phyloP scores from a whole-genome alignment of 2,113 vertebrate species.

The Aptenodytes forsteri region DNA sequence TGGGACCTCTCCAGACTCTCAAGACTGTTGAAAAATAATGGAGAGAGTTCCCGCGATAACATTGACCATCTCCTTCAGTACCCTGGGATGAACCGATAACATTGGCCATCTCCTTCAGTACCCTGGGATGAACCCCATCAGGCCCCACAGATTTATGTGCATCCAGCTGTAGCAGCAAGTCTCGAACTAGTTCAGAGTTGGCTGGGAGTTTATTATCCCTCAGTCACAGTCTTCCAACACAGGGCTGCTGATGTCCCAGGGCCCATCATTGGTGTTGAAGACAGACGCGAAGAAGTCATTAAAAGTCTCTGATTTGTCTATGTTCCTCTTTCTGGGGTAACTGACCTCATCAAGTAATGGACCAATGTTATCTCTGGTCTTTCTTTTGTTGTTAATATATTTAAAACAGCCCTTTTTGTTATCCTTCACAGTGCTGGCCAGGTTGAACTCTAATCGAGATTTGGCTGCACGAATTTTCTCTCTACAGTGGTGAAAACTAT shows the following conservation, averaged over 20 bases:
- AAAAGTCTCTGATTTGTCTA: not conserved
- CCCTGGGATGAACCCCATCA: no score
- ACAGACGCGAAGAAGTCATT: not conserved
- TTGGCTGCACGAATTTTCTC: not conserved
- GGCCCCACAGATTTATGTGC: fast-evolving
- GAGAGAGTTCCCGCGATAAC: not conserved
- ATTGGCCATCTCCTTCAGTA: not conserved
- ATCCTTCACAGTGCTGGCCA: not conserved
- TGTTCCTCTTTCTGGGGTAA: not conserved
- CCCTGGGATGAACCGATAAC: no score
- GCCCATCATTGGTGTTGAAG: not conserved
- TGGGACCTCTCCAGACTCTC: not conserved
- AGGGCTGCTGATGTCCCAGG: fast-evolving
- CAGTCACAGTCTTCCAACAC: not conserved
- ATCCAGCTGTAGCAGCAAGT: not conserved
- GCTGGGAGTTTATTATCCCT: not conserved
- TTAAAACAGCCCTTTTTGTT: not conserved
- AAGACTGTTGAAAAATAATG: not conserved
- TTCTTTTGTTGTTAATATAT: not conserved
- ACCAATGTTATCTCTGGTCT: not conserved
- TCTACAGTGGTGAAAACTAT: not conserved
- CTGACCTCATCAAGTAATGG: not conserved
- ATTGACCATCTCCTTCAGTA: not conserved
- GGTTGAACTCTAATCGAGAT: not conserved
- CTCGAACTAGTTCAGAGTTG: not conserved